Conservation (phyloP, 2,113 vertebrate genomes). For the Nyctibius bracteatus region DNA sequence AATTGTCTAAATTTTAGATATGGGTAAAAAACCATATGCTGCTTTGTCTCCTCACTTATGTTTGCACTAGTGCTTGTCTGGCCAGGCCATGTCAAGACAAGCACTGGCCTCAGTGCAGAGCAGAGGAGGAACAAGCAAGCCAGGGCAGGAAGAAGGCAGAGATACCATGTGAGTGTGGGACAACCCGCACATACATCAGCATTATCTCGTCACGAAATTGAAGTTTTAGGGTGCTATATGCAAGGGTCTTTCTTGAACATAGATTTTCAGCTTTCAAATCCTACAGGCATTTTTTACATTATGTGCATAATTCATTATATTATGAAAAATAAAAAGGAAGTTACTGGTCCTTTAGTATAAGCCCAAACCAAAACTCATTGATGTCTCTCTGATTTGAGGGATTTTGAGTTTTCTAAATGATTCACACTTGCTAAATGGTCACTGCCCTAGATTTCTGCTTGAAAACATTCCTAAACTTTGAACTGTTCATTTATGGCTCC, state of each 20-base stretch:
- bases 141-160: not conserved
- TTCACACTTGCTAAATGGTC: not conserved
- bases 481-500: not conserved
- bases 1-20: not conserved
- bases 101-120: not conserved
- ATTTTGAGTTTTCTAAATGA: not conserved
- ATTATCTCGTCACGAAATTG: not conserved
- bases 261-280: not conserved
- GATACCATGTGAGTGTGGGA: not conserved
- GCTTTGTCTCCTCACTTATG: fast-evolving
- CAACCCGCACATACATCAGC: not conserved
- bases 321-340: not conserved
- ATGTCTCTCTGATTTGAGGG: not conserved
- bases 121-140: not conserved
- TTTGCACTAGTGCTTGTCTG: not conserved
- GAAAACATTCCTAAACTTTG: not conserved
- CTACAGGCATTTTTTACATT: not conserved
- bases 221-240: not conserved
- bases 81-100: not conserved
- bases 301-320: not conserved
- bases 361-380: not conserved
- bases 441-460: not conserved
- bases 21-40: not conserved
- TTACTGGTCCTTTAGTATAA: not conserved
- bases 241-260: not conserved